Evolutionary conservation across 35 echinoderm and acorn worm genomes (phyloP).

Genomic region (Lytechinus pictus): DNA sequence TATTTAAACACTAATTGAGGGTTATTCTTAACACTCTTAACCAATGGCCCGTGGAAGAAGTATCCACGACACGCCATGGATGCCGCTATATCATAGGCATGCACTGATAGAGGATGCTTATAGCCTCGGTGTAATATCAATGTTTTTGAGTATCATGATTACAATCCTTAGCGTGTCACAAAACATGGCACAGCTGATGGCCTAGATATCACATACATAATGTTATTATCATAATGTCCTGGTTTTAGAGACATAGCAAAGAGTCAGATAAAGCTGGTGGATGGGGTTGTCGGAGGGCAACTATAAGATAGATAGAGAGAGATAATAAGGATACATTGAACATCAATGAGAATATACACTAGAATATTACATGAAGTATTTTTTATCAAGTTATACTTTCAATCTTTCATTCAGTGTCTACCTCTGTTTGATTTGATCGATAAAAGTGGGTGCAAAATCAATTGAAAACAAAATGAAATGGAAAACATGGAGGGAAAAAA

Average conservation of each 20-base stretch:
- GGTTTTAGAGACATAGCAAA: not conserved
- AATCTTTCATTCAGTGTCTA: too few species aligned
- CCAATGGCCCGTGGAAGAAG: too few species aligned
- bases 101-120: too few species aligned
- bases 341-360: not conserved
- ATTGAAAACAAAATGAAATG: too few species aligned
- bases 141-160: not conserved
- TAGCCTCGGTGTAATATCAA: not conserved
- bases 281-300: not conserved
- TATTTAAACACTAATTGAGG: too few species aligned
- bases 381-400: too few species aligned
- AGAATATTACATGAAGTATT: not conserved
- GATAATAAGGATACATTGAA: not conserved
- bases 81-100: not conserved
- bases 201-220: not conserved
- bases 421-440: too few species aligned
- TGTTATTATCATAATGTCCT: not conserved
- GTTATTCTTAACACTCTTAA: too few species aligned
- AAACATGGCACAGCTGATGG: not conserved
- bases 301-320: not conserved
- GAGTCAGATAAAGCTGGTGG: not conserved
- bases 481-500: too few species aligned
- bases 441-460: too few species aligned
- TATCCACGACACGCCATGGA: not conserved
- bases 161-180: not conserved